These are phyloP conservation scores for Ferdinandea cuprea DNA, from an alignment of 2,888 invertebrate genomes.

Conservation along the genomic window DNA sequence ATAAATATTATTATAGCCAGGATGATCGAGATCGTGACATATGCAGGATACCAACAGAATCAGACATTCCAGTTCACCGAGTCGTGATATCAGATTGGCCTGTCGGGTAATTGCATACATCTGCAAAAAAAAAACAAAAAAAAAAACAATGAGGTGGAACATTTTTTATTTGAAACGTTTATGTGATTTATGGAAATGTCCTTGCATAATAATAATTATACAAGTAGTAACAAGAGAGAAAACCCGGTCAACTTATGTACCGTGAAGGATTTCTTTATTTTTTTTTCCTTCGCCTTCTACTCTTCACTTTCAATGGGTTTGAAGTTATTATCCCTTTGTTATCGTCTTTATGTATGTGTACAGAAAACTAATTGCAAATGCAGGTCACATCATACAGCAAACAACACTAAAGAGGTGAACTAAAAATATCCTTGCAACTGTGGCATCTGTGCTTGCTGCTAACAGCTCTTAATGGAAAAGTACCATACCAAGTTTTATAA, in stretches of 20 bases:
- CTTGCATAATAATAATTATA: conserved; percentile 31
- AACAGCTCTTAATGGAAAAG: conserved; percentile 71
- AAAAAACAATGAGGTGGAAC: not conserved
- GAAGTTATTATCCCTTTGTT: conserved; percentile 65
- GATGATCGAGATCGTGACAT: conserved; percentile 92
- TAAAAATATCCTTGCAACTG: conserved; percentile 68
- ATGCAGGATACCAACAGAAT: conserved; percentile 91
- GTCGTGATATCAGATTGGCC: conserved; percentile 87
- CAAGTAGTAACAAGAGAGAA: conserved; percentile 4
- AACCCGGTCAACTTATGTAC: conserved; percentile 49
- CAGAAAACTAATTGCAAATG: conserved; percentile 58
- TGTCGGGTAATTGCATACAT: conserved; percentile 92
- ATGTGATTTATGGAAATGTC: conserved; percentile 29
- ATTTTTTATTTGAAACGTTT: conserved; percentile 19
- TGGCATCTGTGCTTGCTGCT: conserved; percentile 41
- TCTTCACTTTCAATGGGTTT: conserved; percentile 36
- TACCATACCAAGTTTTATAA: conserved; percentile 35
- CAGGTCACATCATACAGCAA: conserved; percentile 56
- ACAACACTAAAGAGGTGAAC: conserved; percentile 33
- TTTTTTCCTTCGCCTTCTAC: conserved; percentile 10
- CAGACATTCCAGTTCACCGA: conserved; percentile 90
- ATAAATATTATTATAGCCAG: conserved; percentile 91
- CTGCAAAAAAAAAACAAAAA: conserved; percentile 82
- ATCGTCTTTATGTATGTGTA: conserved; percentile 52
- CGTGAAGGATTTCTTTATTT: conserved; percentile 47